Evolutionary conservation across 2,113 vertebrate species (phyloP).

Genomic region (Cygnus atratus): DNA sequence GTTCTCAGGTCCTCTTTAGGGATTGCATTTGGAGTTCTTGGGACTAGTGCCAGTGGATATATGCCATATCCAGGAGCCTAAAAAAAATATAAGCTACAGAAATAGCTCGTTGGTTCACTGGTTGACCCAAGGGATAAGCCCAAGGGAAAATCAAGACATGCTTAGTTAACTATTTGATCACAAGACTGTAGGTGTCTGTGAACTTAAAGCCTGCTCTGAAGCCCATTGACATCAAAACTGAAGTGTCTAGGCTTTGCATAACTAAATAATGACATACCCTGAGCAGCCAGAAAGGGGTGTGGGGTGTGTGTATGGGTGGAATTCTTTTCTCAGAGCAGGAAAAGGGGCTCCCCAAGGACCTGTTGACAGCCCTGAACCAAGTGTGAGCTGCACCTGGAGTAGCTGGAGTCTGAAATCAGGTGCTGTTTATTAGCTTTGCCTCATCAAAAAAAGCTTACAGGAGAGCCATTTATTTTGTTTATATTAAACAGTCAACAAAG

Average conservation of each 20-base stretch:
- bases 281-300: neutral
- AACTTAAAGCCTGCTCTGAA: neutral
- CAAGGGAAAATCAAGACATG: neutral
- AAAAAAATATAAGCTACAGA: neutral
- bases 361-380: neutral
- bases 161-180: neutral
- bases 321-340: neutral
- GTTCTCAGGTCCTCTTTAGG: neutral
- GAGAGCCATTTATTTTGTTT: conserved; percentile 3
- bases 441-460: conserved; percentile 25
- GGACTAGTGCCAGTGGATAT: rapidly evolving
- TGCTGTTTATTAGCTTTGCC: neutral
- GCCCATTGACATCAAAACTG: neutral
- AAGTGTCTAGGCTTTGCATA: neutral
- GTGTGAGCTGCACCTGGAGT: conserved; percentile 42
- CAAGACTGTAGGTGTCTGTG: neutral
- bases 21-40: neutral
- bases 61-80: neutral
- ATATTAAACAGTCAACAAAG: conserved; percentile 1
- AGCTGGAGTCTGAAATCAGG: conserved; percentile 19
- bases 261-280: neutral
- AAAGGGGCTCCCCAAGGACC: neutral
- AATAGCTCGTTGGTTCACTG: neutral
- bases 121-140: neutral
- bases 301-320: neutral